Evolutionary conservation across 2,797 vertebrate genomes (phyloP), one percentile per base, ranked within the genome.

Genomic region (Gadopsis bispinosus): DNA sequence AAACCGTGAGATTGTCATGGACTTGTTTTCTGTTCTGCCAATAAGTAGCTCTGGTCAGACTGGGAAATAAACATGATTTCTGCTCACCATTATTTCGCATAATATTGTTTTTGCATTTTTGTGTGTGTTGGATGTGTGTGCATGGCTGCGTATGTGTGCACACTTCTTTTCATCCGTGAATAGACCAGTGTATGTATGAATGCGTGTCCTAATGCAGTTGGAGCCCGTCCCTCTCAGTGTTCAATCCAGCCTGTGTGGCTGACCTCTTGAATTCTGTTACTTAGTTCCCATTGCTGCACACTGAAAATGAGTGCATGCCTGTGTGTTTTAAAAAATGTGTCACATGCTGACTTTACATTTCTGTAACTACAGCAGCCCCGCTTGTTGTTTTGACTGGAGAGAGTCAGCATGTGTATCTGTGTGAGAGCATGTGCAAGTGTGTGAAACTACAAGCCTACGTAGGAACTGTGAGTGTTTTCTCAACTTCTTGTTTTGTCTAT

Each of bases 401-500:
- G 69, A 62, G 37, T 12, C 45, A 83, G 68, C 76, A 59, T 11
- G 50, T 47, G 81, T n/a, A 8, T 72, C 79, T 69, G 65, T 73
- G 61, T 3, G 69, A 56, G 67, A 61, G 41, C 20, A 26, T 65
- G 83, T 77, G 63, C 39, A 26, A 58, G 79, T 77, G 84, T 85
- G 79, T 80, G 76, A 79, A 86, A 87, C 68, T 77, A 70, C 50
- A 79, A 65, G 68, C 85, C 85, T 75, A 54, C 64, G 19, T 53
- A 77, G 83, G 72, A 86, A 77, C 60, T 48, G 68, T 2, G 58
- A 69, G 72, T 69, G 75, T 87, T 87, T 89, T 88, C 69, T 50
- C 53, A 60, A 68, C 81, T 84, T 87, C 77, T 88, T 92, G 93
- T 94, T 94, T 92, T 85, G 88, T 89, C 91, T 93, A 20, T 51